These are phyloP conservation scores for Morone chrysops DNA, from an alignment of 2,113 vertebrate genomes.

Conservation along the genomic window DNA sequence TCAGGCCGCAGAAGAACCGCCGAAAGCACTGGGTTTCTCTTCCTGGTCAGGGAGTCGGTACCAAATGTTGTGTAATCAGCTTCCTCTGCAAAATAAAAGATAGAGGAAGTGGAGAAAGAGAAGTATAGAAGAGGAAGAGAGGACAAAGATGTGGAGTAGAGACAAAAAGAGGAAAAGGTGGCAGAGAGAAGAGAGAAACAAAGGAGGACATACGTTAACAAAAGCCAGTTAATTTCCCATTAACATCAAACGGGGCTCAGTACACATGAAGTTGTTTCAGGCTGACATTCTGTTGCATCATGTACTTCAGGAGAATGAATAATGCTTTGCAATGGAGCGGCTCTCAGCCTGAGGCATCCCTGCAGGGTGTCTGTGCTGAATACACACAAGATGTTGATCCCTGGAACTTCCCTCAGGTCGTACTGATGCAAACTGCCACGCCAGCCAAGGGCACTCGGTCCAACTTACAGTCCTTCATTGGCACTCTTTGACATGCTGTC, in stretches of 20 bases:
- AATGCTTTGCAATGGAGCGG: background rate
- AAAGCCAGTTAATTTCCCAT: slow-evolving; percentile 30
- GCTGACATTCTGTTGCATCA: slow-evolving; percentile 66
- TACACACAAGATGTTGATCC: slow-evolving; percentile 34
- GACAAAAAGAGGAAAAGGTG: background rate
- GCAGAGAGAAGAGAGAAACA: slow-evolving; percentile 27
- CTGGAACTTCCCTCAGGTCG: slow-evolving; percentile 23
- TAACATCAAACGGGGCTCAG: background rate
- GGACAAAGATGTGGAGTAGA: slow-evolving; percentile 13
- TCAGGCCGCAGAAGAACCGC: slow-evolving; percentile 92
- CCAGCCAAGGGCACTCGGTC: background rate
- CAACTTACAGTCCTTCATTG: background rate
- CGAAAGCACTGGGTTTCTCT: slow-evolving; percentile 91
- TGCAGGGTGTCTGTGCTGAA: slow-evolving; percentile 42
- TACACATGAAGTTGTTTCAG: slow-evolving; percentile 25
- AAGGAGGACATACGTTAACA: slow-evolving; percentile 29
- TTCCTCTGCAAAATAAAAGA: slow-evolving; percentile 87
- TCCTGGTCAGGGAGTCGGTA: slow-evolving; percentile 91
- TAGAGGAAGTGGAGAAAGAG: slow-evolving; percentile 26
- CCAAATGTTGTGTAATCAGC: slow-evolving; percentile 96
- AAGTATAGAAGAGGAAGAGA: slow-evolving; percentile 14
- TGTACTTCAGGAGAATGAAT: slow-evolving; percentile 27
- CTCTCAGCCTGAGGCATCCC: slow-evolving; percentile 44
- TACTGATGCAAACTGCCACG: slow-evolving; percentile 25
- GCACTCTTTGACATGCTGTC: background rate